Conservation (phyloP, 1,140 invertebrate genomes). For the Caenorhabditis latens region DNA sequence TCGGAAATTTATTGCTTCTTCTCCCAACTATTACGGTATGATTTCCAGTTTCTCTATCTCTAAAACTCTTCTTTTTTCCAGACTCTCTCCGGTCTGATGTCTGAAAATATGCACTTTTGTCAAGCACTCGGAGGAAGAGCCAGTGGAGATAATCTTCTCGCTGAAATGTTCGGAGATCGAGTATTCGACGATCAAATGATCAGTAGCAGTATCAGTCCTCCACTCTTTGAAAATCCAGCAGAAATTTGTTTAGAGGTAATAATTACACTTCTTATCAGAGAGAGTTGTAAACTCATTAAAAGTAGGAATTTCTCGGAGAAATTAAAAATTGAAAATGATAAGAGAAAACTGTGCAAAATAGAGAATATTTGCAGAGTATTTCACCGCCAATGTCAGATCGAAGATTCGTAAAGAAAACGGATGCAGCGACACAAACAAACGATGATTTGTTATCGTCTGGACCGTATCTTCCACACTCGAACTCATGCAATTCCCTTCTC, state of each 20-base stretch:
- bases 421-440: conserved; percentile 29
- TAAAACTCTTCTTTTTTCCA: conserved; percentile 62
- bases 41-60: neutral
- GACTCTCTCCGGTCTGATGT: conserved; percentile 76
- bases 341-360: conserved; percentile 13
- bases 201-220: conserved; percentile 66
- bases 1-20: conserved; percentile 69
- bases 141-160: conserved; percentile 72
- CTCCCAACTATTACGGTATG: conserved; percentile 64
- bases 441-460: conserved; percentile 31
- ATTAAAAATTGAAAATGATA: conserved; percentile 1
- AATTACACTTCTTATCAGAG: neutral
- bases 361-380: conserved; percentile 30
- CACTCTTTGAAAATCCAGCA: conserved; percentile 72
- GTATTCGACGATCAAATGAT: conserved; percentile 63
- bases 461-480: conserved; percentile 44
- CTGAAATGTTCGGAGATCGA: conserved; percentile 75
- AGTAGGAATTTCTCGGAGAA: conserved; percentile 15
- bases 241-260: conserved; percentile 68
- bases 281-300: conserved; percentile 42
- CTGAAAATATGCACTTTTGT: conserved; percentile 77
- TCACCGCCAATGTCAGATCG: conserved; percentile 44
- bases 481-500: conserved; percentile 51
- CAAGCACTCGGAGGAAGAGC: conserved; percentile 74
- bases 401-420: conserved; percentile 22